Evolutionary conservation across 2,888 invertebrate genomes (phyloP), one percentile per base, ranked within the genome.

Genomic region (Holacanthella duospinosa): DNA sequence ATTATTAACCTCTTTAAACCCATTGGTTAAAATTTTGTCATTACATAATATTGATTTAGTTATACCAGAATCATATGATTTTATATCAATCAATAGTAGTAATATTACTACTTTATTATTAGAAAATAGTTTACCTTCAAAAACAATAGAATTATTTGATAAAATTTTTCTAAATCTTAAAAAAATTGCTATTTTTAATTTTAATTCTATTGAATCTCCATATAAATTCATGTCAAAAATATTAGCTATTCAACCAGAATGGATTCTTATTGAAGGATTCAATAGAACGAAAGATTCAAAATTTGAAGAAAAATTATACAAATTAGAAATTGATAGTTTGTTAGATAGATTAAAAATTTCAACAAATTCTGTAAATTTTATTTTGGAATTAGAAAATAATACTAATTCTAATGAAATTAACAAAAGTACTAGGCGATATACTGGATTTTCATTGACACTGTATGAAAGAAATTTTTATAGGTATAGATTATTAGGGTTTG

Each of bases 381-480:
- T 21, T 48, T 48, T 48, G n/a, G 48, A 48, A 16, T 16, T 36
- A 16, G 9, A 6, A 16, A 36, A 36, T 6, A 36, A 36, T 48
- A 21, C 16, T 21, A 21, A 48, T n/a, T n/a, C n/a, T n/a, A n/a
- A n/a, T n/a, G n/a, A n/a, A n/a, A n/a, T n/a, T n/a, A n/a, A n/a
- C n/a, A n/a, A n/a, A n/a, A n/a, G n/a, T 3, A 62, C 36, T 29
- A 59, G 58, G n/a, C 56, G 43, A 6, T 65, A 65, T 29, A 43
- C 28, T 16, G 63, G 59, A 25, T 57, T 53, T 28, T 55, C 29
- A 12, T 4, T 65, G 26, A 61, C 65, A n/a, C 44, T 29, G 24
- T 65, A 63, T 61, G 62, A 65, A 27, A 43, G 19, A n/a, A 63
- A 65, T 48, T 65, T 57, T 53, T 55, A 61, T 43, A 55, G 65